phyloP scores from a whole-genome alignment of 2,113 vertebrate genomes.

The Rana temporaria region DNA sequence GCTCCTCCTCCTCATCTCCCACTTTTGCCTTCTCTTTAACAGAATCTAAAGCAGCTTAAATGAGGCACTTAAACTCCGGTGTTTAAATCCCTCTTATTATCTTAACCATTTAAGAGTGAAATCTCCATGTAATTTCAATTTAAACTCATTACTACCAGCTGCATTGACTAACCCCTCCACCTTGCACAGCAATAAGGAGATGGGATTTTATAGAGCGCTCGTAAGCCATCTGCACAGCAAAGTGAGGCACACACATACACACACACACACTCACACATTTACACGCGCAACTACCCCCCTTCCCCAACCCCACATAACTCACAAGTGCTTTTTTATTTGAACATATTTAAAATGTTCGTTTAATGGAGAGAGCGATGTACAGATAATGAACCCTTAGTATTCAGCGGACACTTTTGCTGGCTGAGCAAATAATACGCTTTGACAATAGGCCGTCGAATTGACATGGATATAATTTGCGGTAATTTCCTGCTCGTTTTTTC shows the following conservation, averaged over 20 bases:
- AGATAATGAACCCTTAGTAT: slow-evolving; percentile 44
- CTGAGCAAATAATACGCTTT: slow-evolving; percentile 55
- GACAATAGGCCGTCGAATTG: slow-evolving; percentile 54
- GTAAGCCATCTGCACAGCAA: slow-evolving; percentile 33
- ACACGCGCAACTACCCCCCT: not conserved
- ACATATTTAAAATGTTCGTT: slow-evolving; percentile 37
- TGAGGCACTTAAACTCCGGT: slow-evolving; percentile 51
- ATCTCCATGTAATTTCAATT: slow-evolving; percentile 58
- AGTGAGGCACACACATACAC: not conserved
- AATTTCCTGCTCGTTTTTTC: slow-evolving; percentile 52
- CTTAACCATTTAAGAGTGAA: slow-evolving; percentile 56
- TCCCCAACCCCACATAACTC: slow-evolving; percentile 14
- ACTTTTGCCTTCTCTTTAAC: slow-evolving; percentile 34
- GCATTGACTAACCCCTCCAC: slow-evolving; percentile 48
- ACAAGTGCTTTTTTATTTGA: slow-evolving; percentile 49
- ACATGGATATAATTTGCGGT: slow-evolving; percentile 57
- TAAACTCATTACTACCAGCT: slow-evolving; percentile 55
- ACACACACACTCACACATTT: slow-evolving; percentile 10
- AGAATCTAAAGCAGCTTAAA: slow-evolving; percentile 45
- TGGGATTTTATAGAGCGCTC: slow-evolving; percentile 26
- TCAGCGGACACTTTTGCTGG: slow-evolving; percentile 35
- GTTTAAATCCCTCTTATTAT: slow-evolving; percentile 58
- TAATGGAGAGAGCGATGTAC: slow-evolving; percentile 29
- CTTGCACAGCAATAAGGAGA: slow-evolving; percentile 29
- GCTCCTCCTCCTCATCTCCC: not conserved